phyloP scores from a whole-genome alignment of 2,113 vertebrate species.

The Clarias macrocephalus region DNA sequence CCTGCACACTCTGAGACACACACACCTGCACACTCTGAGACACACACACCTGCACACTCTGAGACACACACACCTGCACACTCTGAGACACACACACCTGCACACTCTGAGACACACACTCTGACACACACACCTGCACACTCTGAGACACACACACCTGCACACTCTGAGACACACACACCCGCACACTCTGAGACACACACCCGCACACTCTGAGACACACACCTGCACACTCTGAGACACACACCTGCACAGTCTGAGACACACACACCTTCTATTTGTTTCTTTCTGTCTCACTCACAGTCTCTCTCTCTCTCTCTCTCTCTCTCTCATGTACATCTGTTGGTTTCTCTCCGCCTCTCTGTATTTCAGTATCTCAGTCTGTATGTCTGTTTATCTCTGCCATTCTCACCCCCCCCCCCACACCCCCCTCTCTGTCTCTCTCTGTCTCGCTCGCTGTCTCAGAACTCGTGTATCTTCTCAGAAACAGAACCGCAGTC shows the following conservation, averaged over 20 bases:
- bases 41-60: background rate
- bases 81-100: background rate
- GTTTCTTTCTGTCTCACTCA: background rate
- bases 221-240: background rate
- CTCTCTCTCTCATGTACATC: background rate
- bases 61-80: background rate
- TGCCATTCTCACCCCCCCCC: background rate
- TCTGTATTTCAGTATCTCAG: background rate
- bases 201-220: background rate
- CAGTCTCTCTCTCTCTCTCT: background rate
- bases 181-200: background rate
- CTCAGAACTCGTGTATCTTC: conserved; percentile 36
- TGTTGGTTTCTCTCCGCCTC: background rate
- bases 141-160: background rate
- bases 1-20: too few species aligned
- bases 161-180: background rate
- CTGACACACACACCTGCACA: background rate
- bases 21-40: background rate
- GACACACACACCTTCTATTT: background rate
- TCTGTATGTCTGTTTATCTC: background rate
- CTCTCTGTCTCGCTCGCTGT: conserved; percentile 28
- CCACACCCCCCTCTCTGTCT: background rate
- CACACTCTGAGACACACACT: background rate
- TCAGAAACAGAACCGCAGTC: conserved; percentile 50
- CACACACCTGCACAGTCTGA: too few species aligned